phyloP scores from a whole-genome alignment of 2,797 vertebrate genomes.

The Tokudaia tokunoshimensis region DNA sequence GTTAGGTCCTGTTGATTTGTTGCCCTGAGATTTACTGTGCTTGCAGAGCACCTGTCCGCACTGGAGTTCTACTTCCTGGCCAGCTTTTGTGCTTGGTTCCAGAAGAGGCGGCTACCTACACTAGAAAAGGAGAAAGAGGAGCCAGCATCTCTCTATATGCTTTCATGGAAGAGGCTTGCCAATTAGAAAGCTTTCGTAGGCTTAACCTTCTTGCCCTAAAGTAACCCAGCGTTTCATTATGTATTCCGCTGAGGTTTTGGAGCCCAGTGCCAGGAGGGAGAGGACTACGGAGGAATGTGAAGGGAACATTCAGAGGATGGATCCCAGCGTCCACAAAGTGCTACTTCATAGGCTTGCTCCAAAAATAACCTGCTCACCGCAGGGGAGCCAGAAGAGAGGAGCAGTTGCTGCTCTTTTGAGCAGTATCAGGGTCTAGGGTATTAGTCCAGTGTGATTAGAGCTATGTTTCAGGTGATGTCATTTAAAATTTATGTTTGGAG shows the following conservation, averaged over 20 bases:
- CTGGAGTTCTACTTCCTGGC: slow-evolving; percentile 53
- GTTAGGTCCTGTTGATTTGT: background rate
- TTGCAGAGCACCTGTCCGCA: slow-evolving; percentile 65
- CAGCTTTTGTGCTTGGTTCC: slow-evolving; percentile 63
- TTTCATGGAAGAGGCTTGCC: slow-evolving; percentile 75
- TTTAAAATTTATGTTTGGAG: slow-evolving; percentile 47
- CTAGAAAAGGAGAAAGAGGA: slow-evolving; percentile 6
- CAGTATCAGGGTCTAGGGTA: background rate
- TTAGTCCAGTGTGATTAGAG: background rate
- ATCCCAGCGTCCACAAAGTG: slow-evolving; percentile 47
- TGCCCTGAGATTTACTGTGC: slow-evolving; percentile 42
- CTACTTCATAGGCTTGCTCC: slow-evolving; percentile 6
- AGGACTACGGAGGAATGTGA: slow-evolving; percentile 63
- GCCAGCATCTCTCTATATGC: slow-evolving; percentile 53
- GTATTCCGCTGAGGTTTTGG: slow-evolving; percentile 67
- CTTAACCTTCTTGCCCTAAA: slow-evolving; percentile 78
- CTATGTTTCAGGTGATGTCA: slow-evolving; percentile 8
- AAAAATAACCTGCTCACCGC: slow-evolving; percentile 23
- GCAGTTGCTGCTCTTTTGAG: background rate
- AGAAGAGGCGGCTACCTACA: slow-evolving; percentile 64
- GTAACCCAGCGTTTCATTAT: slow-evolving; percentile 70
- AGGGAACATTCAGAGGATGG: slow-evolving; percentile 46
- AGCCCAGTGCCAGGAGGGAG: background rate
- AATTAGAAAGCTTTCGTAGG: slow-evolving; percentile 72
- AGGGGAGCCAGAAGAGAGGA: slow-evolving; percentile 45